Evolutionary conservation across 2,797 vertebrate species (phyloP), one percentile per base, ranked within the genome.

Genomic region (Macrochelys suwanniensis): DNA sequence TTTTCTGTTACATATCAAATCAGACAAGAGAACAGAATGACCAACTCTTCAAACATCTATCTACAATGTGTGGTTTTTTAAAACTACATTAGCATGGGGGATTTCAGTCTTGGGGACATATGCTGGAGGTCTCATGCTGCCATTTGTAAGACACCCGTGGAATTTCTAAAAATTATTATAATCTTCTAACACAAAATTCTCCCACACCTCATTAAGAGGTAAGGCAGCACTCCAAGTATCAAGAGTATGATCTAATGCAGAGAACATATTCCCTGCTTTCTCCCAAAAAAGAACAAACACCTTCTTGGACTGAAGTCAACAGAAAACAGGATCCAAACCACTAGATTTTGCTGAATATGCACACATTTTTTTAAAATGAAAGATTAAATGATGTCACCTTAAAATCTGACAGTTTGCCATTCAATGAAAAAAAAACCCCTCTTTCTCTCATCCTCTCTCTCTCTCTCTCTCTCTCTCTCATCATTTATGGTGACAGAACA

Each of bases 241-340:
- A 95, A 95, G 37, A 31, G 42, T 45, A 82, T 37, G 92, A 81
- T 78, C 82, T 53, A 76, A 76, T 28, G 45, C 82, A 94, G 77
- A 80, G 78, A 93, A 96, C 68, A 87, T 86, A 57, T 17, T 92
- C 84, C 59, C 91, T 80, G 80, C 74, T 76, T 11, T 54, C 93
- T 90, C 85, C 12, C 93, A 87, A 95, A 96, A 92, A 80, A 68
- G 93, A 95, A 95, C 76, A 54, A 86, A 76, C 49, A 93, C 49
- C 45, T 93, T 45, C 57, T 77, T 56, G 26, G 85, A 90, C 81
- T 92, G 91, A 96, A 94, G 95, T 93, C 94, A 95, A 51, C 53
- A 84, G 80, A 83, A 92, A 89, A 68, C 13, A 83, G 25, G 37
- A 80, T 42, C 12, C 37, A 57, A 78, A 78, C 54, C 25, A 13